Evolutionary conservation across 1,140 invertebrate genomes (phyloP).

Genomic region (Drosophila dunni): DNA sequence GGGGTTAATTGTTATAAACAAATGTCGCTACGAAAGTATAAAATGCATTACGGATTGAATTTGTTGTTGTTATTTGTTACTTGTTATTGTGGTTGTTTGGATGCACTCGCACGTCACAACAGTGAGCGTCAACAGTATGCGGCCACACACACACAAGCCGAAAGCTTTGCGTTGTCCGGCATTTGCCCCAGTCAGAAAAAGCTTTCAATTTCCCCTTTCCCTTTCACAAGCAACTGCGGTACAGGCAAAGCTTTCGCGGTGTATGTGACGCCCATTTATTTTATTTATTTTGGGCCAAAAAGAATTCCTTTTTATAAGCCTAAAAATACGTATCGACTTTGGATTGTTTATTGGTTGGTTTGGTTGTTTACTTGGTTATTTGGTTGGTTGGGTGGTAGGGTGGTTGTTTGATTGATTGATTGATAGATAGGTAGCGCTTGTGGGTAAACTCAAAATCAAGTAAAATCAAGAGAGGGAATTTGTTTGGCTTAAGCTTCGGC

Average conservation of each 20-base stretch:
- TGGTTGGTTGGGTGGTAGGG: conserved; percentile 47
- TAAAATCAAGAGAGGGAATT: conserved; percentile 32
- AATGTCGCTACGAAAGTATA: conserved; percentile 61
- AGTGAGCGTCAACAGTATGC: conserved; percentile 44
- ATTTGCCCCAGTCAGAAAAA: conserved; percentile 31
- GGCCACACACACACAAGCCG: conserved; percentile 42
- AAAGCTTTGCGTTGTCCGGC: conserved; percentile 66
- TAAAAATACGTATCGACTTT: conserved; percentile 85
- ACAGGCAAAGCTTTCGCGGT: conserved; percentile 65
- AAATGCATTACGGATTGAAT: conserved; percentile 54
- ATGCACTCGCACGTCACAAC: conserved; percentile 22
- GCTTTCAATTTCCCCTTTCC: background rate
- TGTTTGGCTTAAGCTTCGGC: conserved; percentile 35
- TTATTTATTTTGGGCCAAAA: conserved; percentile 20
- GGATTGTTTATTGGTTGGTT: conserved; percentile 68
- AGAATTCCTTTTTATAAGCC: conserved; percentile 61
- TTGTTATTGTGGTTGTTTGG: background rate
- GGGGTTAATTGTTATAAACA: conserved; percentile 50
- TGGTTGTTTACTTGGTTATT: conserved; percentile 26
- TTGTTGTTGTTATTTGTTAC: background rate
- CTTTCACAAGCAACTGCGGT: conserved; percentile 47
- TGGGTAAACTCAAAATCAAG: conserved; percentile 61
- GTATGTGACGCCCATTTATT: conserved; percentile 25
- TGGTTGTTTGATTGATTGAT: conserved; percentile 33
- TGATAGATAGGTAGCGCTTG: conserved; percentile 60